Base-by-base conservation (phyloP, 2,888 invertebrate genomes). In the Noctuana brunneofusca region DNA sequence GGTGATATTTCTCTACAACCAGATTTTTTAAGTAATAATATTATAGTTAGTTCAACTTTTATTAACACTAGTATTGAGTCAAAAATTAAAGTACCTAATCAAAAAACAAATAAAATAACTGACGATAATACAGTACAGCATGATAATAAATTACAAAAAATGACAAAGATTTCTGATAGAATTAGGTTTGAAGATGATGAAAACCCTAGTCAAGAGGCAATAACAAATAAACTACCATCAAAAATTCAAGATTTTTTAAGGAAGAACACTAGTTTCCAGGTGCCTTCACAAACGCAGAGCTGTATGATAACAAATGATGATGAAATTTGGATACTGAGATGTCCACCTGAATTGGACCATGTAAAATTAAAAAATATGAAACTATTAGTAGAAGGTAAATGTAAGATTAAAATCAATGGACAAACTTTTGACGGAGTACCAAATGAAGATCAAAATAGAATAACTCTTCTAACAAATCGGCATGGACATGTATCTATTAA, bases 241-340 rank as follows among this genome's bases (percentile, higher is more conserved):
- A 74, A 75, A 65, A 52, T 85, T 9, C 74, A 72, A 62, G 67
- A 71, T n/a, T 84, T 78, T 65, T 20, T 82, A 1, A 78, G 76
- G 66, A 55, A 63, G n/a, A 79, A 80, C 65, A 38, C 63, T 24
- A 69, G 77, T 48, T 69, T 86, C 14, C 74, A 73, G 41, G 57
- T 78, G n/a, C 22, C 63, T 14, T 38, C 65, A n/a, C 54, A 41
- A 67, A 18, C 52, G 68, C 9, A 63, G 48, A 16, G 68, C 46
- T 50, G 69, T 30, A 53, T 67, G 14, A 66, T 85, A 24, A 75
- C 78, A 6, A 65, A 69, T 32, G 75, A 86, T 70, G 87, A 89
- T 69, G 87, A 88, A 35, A 65, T 87, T 54, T 89, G 86, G 85
- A 66, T 86, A 38, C 16, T 89, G 2, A 81, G 75, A 66, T 83